Base-by-base conservation (phyloP, 2,888 invertebrate species). In the Eurois occulta region DNA sequence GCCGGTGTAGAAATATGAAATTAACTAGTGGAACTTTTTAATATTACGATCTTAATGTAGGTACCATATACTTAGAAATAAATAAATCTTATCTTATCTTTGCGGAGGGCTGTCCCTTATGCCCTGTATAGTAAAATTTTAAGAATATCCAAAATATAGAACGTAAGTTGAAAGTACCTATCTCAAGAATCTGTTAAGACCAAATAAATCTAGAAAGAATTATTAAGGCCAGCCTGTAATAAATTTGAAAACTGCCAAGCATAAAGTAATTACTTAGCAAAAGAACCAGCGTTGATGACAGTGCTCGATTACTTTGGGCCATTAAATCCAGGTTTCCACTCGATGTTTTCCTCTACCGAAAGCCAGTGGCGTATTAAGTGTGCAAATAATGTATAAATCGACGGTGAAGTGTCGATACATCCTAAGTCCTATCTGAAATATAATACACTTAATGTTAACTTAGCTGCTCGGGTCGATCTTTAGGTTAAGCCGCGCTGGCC, bases 251-350 rank as follows among this genome's bases (percentile, higher is more conserved):
- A 78, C 28, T 64, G 78, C 55, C 64, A 55, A 16, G 32, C 62
- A 80, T 65, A 72, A 78, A 80, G 78, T 78, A 78, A 80, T 78
- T 78, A 80, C 80, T 78, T 78, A 80, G 55, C 46, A 64, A 55
- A 72, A 16, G 35, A 55, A 80, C 35, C 62, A 24, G 21, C 80
- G 80, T 46, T 80, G 80, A 80, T 78, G 80, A 80, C 80, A 72
- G 24, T 55, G 73, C 73, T 72, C 73, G 73, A 78, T 80, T 80
- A 80, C 73, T 72, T 80, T 78, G 72, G 72, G 52, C 72, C 38
- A 78, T 80, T 78, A 78, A 80, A 80, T 72, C 16, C 72, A 64
- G 80, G 72, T 46, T 78, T 80, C 24, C 35, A 16, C 28, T 55
- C 35, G 24, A 72, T 38, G 24, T 74, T 80, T 72, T 80, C 77